phyloP scores from a whole-genome alignment of 2,888 invertebrate genomes.

The Caradrina clavipalpis region DNA sequence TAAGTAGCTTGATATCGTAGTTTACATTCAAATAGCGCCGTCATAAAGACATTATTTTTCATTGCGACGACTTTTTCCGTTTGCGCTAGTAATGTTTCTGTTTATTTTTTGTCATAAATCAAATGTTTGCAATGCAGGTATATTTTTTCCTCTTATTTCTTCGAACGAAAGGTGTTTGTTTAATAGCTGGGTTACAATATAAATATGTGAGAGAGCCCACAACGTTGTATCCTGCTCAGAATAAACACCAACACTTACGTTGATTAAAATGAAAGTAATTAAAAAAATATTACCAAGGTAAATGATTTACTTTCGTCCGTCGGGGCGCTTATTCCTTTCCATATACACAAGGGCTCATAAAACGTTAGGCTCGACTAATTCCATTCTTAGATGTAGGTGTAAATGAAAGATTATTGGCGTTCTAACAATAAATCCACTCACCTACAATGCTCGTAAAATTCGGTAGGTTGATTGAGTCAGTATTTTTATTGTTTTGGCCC shows the following conservation, averaged over 20 bases:
- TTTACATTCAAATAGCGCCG: conserved; percentile 59
- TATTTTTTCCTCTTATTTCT: conserved; percentile 22
- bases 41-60: conserved; percentile 57
- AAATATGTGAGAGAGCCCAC: conserved; percentile 8
- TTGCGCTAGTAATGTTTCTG: conserved; percentile 58
- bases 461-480: conserved; percentile 90
- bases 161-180: conserved; percentile 32
- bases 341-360: conserved; percentile 52
- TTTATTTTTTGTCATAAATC: conserved; percentile 48
- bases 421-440: conserved; percentile 86
- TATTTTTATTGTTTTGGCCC: conserved; percentile 90
- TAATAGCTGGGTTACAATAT: conserved; percentile 34
- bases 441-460: conserved; percentile 87
- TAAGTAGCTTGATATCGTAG: conserved; percentile 55
- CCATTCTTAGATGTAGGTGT: conserved; percentile 77
- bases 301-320: conserved; percentile 51
- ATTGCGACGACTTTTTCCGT: conserved; percentile 61
- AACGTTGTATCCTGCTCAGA: conserved; percentile 11
- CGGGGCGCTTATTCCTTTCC: conserved; percentile 30
- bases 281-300: conserved; percentile 50
- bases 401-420: conserved; percentile 85
- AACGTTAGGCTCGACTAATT: conserved; percentile 64
- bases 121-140: conserved; percentile 45
- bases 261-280: conserved; percentile 58
- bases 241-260: conserved; percentile 46